Conservation (phyloP, 2,888 invertebrate genomes). For the Drosophila pseudotakahashii region DNA sequence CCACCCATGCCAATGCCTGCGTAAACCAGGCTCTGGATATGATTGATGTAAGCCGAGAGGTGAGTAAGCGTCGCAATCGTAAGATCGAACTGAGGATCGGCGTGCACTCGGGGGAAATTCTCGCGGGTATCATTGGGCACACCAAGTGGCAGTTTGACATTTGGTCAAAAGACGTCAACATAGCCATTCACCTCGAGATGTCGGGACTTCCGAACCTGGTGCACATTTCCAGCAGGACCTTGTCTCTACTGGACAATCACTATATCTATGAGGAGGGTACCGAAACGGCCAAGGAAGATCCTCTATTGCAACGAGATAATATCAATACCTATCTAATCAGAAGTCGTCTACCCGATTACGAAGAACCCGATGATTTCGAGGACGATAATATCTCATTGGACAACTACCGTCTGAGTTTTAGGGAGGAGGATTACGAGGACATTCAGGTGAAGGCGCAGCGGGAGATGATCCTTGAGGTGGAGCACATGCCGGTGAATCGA, state of each 20-base stretch:
- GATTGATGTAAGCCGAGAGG: constrained; percentile 92
- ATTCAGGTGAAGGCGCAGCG: constrained; percentile 12
- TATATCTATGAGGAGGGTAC: constrained; percentile 89
- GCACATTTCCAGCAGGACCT: constrained; percentile 92
- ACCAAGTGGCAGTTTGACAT: constrained; percentile 98
- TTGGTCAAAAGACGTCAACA: constrained; percentile 96
- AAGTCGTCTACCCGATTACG: neutral
- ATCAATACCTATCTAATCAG: constrained; percentile 40
- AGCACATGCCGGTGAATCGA: constrained; percentile 88
- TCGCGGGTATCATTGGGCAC: constrained; percentile 95
- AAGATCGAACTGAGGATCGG: constrained; percentile 98
- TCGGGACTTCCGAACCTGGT: constrained; percentile 95
- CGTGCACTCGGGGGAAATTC: constrained; percentile 95
- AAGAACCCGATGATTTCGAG: neutral
- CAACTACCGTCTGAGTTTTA: neutral
- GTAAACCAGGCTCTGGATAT: constrained; percentile 94
- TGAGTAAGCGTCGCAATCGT: constrained; percentile 89
- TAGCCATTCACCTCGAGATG: constrained; percentile 97
- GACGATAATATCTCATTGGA: neutral
- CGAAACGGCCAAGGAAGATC: constrained; percentile 3
- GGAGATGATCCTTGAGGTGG: constrained; percentile 39
- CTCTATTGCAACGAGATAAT: constrained; percentile 16
- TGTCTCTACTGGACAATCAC: constrained; percentile 88
- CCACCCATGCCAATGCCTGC: constrained; percentile 93
- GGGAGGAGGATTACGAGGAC: constrained; percentile 1